Base-by-base conservation (phyloP, 1,140 invertebrate species). In the Drosophila pruinosa region DNA sequence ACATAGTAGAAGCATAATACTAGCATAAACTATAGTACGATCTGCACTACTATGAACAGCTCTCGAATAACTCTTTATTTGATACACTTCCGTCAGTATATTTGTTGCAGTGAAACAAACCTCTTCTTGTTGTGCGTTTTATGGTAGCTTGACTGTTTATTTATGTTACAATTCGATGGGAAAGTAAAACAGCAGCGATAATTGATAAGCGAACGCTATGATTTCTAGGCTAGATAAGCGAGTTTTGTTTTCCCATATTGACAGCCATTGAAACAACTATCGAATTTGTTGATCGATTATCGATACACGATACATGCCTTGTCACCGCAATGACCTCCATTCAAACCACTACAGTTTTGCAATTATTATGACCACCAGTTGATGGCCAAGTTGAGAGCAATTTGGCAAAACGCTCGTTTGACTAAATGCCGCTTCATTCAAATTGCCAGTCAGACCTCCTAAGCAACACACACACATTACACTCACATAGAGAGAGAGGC, bases 341-440 rank as follows among this genome's bases (percentile, higher is more conserved):
- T 31, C 41, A n/a, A 38, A 43, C 15, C 24, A 8, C 12, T 14
- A 15, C 21, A n/a, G n/a, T 43, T 10, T 39, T 28, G 41, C 26
- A 31, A 48, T 47, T 38, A 58, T 45, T 59, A 34, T 48, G 43
- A 24, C 57, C 57, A 12, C 41, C 50, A 31, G 59, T 77, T 81
- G 78, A 74, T 68, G 78, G 73, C 72, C 75, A 85, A 85, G 80
- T 76, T 77, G 41, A 70, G 38, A 80, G 69, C 69, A 67, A 86
- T 86, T 86, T 80, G 61, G 45, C 72, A 69, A 68, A 72, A 58
- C 53, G 58, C 39, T 24, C 31, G 21, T 28, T 43, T 57, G 36
- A 63, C 67, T 68, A 70, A 72, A 68, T 75, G 74, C 52, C 34
- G 28, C 31, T 31, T 22, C 14, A 54, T 19, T 67, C 39, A 45